phyloP scores from a whole-genome alignment of 2,797 vertebrate genomes.

The Salarias fasciatus region DNA sequence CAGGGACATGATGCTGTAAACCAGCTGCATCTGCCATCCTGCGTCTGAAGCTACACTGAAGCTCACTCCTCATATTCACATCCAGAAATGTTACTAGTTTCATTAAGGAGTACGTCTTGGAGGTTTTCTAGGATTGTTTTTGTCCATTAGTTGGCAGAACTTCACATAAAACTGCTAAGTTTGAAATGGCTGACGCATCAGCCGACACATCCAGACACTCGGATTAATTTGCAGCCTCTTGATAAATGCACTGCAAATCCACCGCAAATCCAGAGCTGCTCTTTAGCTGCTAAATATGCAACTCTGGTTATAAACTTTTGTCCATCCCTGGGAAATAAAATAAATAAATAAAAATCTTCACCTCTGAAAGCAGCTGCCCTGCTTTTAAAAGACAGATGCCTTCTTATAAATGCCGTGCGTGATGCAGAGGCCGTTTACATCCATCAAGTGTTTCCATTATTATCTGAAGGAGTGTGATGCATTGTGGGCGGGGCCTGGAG shows the following conservation, averaged over 20 bases:
- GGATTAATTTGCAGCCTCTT: constrained; percentile 10
- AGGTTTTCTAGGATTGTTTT: too few species aligned
- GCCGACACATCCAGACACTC: constrained; percentile 4
- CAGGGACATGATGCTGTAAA: too few species aligned
- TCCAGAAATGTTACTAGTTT: too few species aligned
- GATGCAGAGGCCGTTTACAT: background rate
- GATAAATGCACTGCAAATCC: background rate
- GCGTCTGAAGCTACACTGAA: too few species aligned
- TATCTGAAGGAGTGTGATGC: constrained; percentile 46
- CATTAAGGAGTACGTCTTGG: too few species aligned
- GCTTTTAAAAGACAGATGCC: background rate
- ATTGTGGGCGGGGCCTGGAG: constrained; percentile 41
- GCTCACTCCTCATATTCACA: too few species aligned
- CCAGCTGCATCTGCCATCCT: too few species aligned
- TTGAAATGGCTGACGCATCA: too few species aligned
- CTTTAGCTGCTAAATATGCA: background rate
- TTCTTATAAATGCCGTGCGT: background rate
- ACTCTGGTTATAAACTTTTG: too few species aligned
- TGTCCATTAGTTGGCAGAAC: too few species aligned
- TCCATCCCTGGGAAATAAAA: background rate
- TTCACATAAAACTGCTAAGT: too few species aligned
- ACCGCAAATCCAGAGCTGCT: background rate
- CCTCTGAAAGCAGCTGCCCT: background rate
- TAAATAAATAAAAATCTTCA: too few species aligned
- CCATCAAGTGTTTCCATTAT: constrained; percentile 37